Percentiles rank a stretch among this genome's conserved stretches.
These are phyloP conservation scores for Physeter macrocephalus DNA, from an alignment of 2,113 vertebrate species.

Conservation along the genomic window DNA sequence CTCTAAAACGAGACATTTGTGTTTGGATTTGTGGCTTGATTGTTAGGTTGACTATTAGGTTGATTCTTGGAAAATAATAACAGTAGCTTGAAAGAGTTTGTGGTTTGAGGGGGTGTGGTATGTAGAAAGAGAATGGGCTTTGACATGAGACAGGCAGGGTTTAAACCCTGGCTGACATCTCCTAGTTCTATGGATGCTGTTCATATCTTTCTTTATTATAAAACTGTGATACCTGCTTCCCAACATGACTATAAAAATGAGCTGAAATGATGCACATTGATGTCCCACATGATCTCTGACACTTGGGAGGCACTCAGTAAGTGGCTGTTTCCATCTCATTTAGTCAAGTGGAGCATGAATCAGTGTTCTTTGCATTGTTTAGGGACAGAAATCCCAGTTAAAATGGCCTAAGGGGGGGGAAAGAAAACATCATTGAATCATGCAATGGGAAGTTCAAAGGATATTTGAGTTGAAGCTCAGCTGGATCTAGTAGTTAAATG, in stretches of 20 bases:
- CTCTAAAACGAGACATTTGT: conserved; percentile 1
- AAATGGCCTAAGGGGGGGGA: background rate
- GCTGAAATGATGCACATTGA: background rate
- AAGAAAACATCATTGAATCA: background rate
- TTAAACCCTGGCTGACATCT: background rate
- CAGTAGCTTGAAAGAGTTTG: background rate
- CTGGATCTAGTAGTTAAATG: background rate
- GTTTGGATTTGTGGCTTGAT: background rate
- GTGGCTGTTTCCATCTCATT: background rate
- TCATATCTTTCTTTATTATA: background rate
- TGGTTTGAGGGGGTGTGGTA: background rate
- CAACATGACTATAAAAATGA: background rate
- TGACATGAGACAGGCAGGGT: background rate
- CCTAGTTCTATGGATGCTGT: background rate
- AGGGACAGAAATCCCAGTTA: background rate
- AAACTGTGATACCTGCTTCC: background rate
- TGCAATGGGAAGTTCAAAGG: background rate
- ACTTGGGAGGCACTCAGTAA: background rate
- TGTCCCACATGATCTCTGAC: background rate
- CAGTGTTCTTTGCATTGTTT: background rate
- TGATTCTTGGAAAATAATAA: conserved; percentile 1
- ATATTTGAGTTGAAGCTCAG: background rate
- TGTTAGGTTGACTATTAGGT: background rate
- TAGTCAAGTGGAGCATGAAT: background rate
- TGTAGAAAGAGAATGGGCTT: background rate